A percentile compares a stretch with the other conserved stretches of the same genome.
Evolutionary conservation across 2,113 vertebrate genomes (phyloP).

Genomic region (Emydura subglobosa): DNA sequence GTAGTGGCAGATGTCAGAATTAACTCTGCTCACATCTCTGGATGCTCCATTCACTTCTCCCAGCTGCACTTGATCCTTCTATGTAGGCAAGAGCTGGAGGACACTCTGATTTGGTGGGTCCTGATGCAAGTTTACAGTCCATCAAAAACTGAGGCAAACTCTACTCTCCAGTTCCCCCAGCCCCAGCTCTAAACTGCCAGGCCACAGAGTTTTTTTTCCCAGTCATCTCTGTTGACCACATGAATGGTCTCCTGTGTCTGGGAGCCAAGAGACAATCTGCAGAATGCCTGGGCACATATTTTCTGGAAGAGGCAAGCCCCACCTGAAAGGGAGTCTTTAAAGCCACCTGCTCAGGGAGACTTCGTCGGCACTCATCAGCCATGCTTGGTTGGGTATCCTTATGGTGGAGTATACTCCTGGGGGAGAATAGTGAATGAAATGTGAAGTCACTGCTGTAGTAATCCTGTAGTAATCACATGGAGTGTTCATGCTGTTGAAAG

Average conservation of each 20-base stretch:
- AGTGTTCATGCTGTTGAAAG: neutral
- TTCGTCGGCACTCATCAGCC: neutral
- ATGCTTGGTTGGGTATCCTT: neutral
- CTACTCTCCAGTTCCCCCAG: neutral
- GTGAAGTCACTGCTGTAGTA: neutral
- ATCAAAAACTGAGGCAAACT: neutral
- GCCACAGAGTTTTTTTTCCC: neutral
- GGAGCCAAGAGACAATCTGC: neutral
- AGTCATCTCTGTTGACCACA: neutral
- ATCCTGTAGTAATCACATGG: neutral
- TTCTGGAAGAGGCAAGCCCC: neutral
- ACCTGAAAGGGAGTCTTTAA: neutral
- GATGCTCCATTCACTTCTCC: neutral
- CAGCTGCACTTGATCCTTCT: neutral
- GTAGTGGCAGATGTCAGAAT: neutral
- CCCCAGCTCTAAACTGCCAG: neutral
- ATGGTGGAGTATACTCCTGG: neutral
- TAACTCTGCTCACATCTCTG: neutral
- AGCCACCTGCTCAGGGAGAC: neutral
- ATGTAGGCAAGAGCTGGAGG: neutral
- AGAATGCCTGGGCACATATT: neutral
- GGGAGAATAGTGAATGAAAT: neutral
- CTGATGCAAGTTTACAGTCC: neutral
- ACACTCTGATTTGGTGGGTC: neutral
- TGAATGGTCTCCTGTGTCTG: neutral